Evolutionary conservation across 2,797 vertebrate species (phyloP).

Genomic region (Phataginus tetradactyla): DNA sequence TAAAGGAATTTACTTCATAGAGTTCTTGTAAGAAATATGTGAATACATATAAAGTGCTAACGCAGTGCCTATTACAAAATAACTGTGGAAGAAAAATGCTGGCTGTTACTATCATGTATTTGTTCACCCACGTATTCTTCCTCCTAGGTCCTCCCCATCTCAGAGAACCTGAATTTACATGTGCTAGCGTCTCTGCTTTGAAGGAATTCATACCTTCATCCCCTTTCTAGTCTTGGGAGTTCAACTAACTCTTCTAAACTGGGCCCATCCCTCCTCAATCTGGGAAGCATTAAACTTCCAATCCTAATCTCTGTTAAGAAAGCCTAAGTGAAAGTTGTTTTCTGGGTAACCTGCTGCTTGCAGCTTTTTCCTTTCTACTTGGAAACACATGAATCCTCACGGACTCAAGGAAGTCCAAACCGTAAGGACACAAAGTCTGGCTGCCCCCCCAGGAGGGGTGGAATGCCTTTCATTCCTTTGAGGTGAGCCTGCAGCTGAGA

Average conservation of each 20-base stretch:
- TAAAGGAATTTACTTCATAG: background rate
- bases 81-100: background rate
- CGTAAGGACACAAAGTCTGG: background rate
- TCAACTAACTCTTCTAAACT: background rate
- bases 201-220: background rate
- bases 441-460: background rate
- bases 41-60: background rate
- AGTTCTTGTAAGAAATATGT: conserved; percentile 35
- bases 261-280: background rate
- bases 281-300: background rate
- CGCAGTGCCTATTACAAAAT: background rate
- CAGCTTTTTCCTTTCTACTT: background rate
- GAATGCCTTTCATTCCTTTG: conserved; percentile 59
- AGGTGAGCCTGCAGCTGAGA: conserved; percentile 30
- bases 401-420: background rate
- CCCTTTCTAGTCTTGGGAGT: background rate
- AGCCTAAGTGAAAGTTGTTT: background rate
- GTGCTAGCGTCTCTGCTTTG: background rate
- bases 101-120: background rate
- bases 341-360: background rate
- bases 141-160: background rate
- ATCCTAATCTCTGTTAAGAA: background rate
- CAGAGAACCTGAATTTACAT: background rate
- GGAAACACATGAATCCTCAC: background rate
- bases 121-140: background rate